Percentiles rank a stretch among this genome's conserved stretches.
phyloP scores from a whole-genome alignment of 1,140 invertebrate genomes.

The Saccostrea cuccullata region DNA sequence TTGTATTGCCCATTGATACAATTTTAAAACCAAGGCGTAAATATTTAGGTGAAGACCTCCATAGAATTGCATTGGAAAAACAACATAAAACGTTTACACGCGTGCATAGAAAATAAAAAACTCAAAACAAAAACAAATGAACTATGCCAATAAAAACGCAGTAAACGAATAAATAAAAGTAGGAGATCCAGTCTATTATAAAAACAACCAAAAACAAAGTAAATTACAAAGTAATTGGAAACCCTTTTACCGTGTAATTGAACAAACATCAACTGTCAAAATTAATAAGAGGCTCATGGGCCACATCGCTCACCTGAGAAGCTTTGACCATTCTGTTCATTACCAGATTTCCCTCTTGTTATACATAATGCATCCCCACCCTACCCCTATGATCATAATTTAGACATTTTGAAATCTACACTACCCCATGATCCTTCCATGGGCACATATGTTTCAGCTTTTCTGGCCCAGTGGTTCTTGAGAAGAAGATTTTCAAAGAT shows the following conservation, averaged over 20 bases:
- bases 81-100: slow-evolving; percentile 50
- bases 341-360: no score
- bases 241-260: slow-evolving; percentile 46
- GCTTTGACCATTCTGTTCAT: no score
- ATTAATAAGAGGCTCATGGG: no score
- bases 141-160: slow-evolving; percentile 42
- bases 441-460: no score
- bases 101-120: slow-evolving; percentile 47
- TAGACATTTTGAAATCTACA: no score
- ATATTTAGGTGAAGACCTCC: slow-evolving; percentile 47
- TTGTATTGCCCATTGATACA: slow-evolving; percentile 48
- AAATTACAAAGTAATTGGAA: no score
- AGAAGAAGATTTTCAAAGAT: no score
- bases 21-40: slow-evolving; percentile 46
- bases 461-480: no score
- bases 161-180: slow-evolving; percentile 45
- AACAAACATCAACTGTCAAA: slow-evolving; percentile 42
- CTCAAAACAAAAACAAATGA: slow-evolving; percentile 34
- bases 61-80: slow-evolving; percentile 48
- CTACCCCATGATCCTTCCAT: no score
- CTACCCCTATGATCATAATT: no score
- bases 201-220: slow-evolving; percentile 42
- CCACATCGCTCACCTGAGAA: no score
- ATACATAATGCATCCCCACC: no score
- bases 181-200: slow-evolving; percentile 52